Percentiles rank a stretch among this genome's conserved stretches.
These are phyloP conservation scores for Chrysocyon brachyurus DNA, from an alignment of 2,797 vertebrate species.

Conservation along the genomic window DNA sequence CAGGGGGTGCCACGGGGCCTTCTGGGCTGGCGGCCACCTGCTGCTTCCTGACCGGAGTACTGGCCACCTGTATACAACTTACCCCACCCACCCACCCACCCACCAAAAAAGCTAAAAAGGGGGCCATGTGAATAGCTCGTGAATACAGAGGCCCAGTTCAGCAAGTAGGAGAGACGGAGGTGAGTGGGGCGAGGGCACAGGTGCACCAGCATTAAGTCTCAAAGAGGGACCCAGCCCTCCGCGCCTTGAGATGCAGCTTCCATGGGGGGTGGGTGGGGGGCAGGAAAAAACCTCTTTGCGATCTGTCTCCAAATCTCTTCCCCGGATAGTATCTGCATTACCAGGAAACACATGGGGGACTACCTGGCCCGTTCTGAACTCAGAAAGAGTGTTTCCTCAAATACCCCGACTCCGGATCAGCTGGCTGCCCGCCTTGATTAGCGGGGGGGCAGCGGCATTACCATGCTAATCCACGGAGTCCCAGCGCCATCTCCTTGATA, in stretches of 20 bases:
- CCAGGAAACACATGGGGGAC: background rate
- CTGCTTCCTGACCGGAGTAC: background rate
- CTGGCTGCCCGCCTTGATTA: slow-evolving; percentile 86
- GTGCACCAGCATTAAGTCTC: accelerated
- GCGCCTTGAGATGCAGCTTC: background rate
- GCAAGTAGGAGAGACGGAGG: background rate
- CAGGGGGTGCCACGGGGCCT: no score
- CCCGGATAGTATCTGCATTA: background rate
- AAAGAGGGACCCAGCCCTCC: background rate
- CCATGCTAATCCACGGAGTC: slow-evolving; percentile 88
- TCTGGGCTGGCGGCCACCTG: background rate
- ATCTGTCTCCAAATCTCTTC: background rate
- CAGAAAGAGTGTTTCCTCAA: slow-evolving; percentile 70
- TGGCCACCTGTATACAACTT: background rate
- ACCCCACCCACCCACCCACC: accelerated
- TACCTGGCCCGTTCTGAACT: slow-evolving; percentile 73
- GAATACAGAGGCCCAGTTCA: background rate
- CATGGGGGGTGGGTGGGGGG: background rate
- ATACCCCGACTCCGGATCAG: slow-evolving; percentile 80
- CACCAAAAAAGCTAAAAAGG: background rate
- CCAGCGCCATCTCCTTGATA: slow-evolving; percentile 86
- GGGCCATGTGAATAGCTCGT: background rate
- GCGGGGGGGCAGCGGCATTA: slow-evolving; percentile 88
- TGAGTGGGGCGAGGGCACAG: background rate
- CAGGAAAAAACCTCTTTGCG: background rate